Conservation (phyloP, 2,113 vertebrate species). For the Chloropsis cyanopogon region DNA sequence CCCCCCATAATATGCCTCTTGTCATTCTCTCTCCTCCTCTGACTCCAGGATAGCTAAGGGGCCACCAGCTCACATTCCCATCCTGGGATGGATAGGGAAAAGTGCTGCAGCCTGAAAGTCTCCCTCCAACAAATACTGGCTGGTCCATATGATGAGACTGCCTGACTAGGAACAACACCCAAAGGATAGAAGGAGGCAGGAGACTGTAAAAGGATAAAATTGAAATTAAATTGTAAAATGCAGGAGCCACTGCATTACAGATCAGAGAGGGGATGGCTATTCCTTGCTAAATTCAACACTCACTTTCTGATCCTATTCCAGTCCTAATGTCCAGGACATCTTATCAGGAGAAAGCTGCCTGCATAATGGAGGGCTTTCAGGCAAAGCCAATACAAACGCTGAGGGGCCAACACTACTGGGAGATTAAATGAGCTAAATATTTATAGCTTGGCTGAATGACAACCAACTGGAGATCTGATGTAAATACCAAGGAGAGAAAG, state of each 20-base stretch:
- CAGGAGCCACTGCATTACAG: background rate
- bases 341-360: slow-evolving; percentile 42
- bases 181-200: background rate
- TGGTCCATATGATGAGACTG: background rate
- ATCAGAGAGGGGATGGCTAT: background rate
- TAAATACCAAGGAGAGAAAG: slow-evolving; percentile 4
- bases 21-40: background rate
- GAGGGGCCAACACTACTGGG: slow-evolving; percentile 13
- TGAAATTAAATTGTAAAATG: background rate
- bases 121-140: background rate
- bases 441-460: slow-evolving; percentile 54
- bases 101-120: background rate
- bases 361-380: slow-evolving; percentile 48
- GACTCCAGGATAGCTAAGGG: background rate
- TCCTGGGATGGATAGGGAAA: background rate
- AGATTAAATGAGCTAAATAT: slow-evolving; percentile 58
- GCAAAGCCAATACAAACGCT: slow-evolving; percentile 38
- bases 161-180: background rate
- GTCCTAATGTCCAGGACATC: background rate
- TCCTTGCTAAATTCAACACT: background rate
- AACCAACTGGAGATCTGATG: slow-evolving; percentile 5
- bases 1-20: background rate
- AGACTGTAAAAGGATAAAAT: background rate
- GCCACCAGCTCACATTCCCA: background rate
- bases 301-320: background rate